Evolutionary conservation across 1,140 invertebrate genomes (phyloP).

Genomic region (Lepeophtheirus salmonis): DNA sequence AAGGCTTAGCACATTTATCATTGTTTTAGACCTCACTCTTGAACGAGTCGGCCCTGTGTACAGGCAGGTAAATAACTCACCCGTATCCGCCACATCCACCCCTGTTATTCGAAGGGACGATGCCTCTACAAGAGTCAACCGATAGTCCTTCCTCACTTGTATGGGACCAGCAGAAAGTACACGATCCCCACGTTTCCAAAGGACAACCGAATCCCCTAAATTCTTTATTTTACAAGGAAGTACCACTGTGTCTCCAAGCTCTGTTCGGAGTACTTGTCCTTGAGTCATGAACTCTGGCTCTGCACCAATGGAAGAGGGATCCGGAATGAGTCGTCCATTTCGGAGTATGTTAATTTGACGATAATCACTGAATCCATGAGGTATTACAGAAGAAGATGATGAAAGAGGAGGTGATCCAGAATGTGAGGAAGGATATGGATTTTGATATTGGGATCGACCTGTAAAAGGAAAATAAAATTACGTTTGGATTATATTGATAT

Average conservation of each 20-base stretch:
- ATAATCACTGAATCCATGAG: not conserved
- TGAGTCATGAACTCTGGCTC: not conserved
- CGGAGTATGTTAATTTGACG: not conserved
- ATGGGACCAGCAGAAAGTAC: not conserved
- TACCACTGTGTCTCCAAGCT: not conserved
- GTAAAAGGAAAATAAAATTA: not conserved
- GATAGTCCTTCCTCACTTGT: not conserved
- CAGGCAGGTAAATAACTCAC: no score
- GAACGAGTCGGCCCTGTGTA: no score
- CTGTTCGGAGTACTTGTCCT: not conserved
- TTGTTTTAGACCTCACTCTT: no score
- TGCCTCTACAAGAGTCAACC: not conserved
- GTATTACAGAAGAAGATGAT: not conserved
- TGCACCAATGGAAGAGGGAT: not conserved
- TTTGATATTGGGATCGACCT: not conserved
- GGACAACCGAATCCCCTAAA: not conserved
- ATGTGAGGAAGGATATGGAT: not conserved
- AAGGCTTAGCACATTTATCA: no score
- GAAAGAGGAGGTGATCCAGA: no score
- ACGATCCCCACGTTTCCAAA: not conserved
- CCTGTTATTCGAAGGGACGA: not conserved
- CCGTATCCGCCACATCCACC: not conserved
- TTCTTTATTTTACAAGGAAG: not conserved
- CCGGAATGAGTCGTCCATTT: not conserved
- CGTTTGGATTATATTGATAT: no score